Base-by-base conservation (phyloP, 2,888 invertebrate species). In the Gasteruption jaculator region DNA sequence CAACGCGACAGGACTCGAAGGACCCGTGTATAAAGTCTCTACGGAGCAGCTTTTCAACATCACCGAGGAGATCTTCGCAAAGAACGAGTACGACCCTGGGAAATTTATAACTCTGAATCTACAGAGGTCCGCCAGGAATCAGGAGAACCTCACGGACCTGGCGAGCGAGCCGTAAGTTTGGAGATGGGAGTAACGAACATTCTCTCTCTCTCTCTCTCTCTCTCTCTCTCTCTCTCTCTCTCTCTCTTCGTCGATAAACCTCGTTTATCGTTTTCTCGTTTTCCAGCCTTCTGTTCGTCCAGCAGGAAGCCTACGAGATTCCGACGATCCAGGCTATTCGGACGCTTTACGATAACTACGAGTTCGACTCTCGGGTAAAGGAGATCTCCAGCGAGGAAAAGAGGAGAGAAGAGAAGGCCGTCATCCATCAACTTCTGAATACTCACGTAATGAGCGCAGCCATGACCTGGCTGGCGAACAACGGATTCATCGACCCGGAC, bases 61-160 rank as follows among this genome's bases (percentile, higher is more conserved):
- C 20, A 60, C 65, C 1, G 68, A 68, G 42, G 54, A 55, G 4
- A 29, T 68, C 6, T 67, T 66, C 15, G 42, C 39, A 3, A 61
- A 58, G 19, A 53, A 57, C 22, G 58, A 65, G 25, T 43, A 37
- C 7, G 45, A 65, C 16, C 38, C 53, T 12, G 45, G 42, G 1
- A 50, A 55, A 18, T 56, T 51, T 20, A 52, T 68, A 3, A 52
- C 38, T 3, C 5, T 66, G 20, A 60, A 67, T 53, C 47, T 66
- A 1, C 68, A 68, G 39, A 58, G 43, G 16, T 52, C 38, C 6
- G 38, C 38, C 5, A 49, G 38, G 14, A 24, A 10, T 18, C 6
- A n/a, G 4, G 20, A 27, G 2, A 59, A 60, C 14, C 34, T 52
- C 14, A 57, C 57, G 1, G 68, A 67, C 16, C 41, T 51, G 22